Evolutionary conservation across 1,140 invertebrate species (phyloP).

Genomic region (Phthorimaea operculella): DNA sequence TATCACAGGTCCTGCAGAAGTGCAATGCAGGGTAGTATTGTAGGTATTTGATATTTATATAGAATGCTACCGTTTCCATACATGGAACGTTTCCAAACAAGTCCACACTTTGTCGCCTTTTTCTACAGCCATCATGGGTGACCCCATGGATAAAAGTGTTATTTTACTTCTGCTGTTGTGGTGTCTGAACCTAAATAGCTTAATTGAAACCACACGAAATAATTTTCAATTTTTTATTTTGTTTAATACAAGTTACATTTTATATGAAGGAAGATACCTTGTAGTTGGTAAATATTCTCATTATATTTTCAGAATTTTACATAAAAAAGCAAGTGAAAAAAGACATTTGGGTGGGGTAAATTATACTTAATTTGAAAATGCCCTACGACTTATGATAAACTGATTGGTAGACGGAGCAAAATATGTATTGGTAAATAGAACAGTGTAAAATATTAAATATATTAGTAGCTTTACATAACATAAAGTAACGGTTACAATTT

Average conservation of each 20-base stretch:
- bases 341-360: constrained; percentile 1
- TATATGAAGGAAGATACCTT: background rate
- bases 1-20: too few relatives aligned
- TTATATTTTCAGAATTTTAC: background rate
- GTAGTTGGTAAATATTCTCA: background rate
- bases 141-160: too few relatives aligned
- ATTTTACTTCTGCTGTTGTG: too few relatives aligned
- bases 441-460: constrained; percentile 15
- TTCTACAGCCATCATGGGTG: too few relatives aligned
- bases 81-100: too few relatives aligned
- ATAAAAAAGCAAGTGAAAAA: background rate
- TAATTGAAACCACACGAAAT: background rate
- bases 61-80: too few relatives aligned
- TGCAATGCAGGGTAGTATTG: too few relatives aligned
- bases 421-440: background rate
- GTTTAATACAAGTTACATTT: constrained; percentile 1
- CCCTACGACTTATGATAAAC: background rate
- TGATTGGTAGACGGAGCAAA: background rate
- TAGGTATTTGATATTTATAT: too few relatives aligned
- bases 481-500: constrained; percentile 17
- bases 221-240: background rate
- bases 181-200: background rate
- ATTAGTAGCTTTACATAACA: background rate
- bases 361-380: background rate
- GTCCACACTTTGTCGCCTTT: too few relatives aligned